Conservation (phyloP, 2,888 invertebrate species). For the Plagodis pulveraria region DNA sequence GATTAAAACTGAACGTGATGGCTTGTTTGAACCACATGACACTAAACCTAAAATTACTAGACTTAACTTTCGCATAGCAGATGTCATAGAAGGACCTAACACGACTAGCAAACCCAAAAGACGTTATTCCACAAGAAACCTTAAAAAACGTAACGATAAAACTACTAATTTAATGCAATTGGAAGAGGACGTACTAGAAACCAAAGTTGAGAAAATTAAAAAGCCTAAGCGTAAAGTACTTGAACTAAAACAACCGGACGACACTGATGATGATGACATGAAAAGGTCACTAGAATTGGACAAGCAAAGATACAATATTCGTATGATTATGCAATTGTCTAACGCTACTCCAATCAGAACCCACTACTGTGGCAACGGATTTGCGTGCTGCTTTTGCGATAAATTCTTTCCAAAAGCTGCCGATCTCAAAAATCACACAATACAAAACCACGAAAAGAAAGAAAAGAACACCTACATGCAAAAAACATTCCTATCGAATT, state of each 20-base stretch:
- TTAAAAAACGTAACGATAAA: slow-evolving; percentile 3
- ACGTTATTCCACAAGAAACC: slow-evolving; percentile 1
- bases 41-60: slow-evolving; percentile 6
- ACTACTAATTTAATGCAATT: slow-evolving; percentile 3
- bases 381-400: slow-evolving; percentile 56
- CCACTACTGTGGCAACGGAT: slow-evolving; percentile 47
- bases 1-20: slow-evolving; percentile 9
- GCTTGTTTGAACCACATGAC: not conserved
- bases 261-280: slow-evolving; percentile 14
- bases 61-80: slow-evolving; percentile 13
- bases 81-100: not conserved
- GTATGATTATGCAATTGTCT: slow-evolving; percentile 40
- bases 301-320: slow-evolving; percentile 49
- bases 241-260: slow-evolving; percentile 7
- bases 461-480: slow-evolving; percentile 28
- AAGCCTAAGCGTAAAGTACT: not conserved
- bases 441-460: slow-evolving; percentile 32
- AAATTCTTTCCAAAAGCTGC: slow-evolving; percentile 49
- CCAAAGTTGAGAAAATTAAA: not conserved
- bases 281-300: slow-evolving; percentile 34
- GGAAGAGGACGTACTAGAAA: not conserved
- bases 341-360: slow-evolving; percentile 57
- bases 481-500: slow-evolving; percentile 19
- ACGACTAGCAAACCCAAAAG: slow-evolving; percentile 2
- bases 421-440: slow-evolving; percentile 56